A percentile compares a stretch with the other conserved stretches of the same genome.
Conservation (phyloP, 2,113 vertebrate species). For the Apteryx mantelli region DNA sequence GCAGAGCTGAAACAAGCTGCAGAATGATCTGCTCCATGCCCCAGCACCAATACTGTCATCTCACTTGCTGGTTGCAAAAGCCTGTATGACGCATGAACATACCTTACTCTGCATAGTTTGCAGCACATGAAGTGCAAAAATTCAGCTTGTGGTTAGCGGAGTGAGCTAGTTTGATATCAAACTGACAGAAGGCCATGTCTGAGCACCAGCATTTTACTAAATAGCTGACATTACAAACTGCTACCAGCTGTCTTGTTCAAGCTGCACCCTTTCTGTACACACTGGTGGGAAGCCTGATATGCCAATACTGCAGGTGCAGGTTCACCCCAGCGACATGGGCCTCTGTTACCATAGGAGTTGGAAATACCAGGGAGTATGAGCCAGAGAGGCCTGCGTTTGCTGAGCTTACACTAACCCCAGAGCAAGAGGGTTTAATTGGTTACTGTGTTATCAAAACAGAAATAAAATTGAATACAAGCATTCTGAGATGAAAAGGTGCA, state of each 20-base stretch:
- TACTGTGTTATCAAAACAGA: background rate
- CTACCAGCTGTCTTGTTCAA: background rate
- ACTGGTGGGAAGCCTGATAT: background rate
- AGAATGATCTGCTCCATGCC: fast-evolving
- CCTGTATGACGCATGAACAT: fast-evolving
- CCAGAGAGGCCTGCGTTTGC: background rate
- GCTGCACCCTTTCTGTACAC: background rate
- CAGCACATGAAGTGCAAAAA: background rate
- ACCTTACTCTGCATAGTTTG: background rate
- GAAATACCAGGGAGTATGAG: background rate
- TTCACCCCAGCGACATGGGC: background rate
- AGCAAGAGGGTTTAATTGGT: background rate
- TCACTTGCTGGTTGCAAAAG: background rate
- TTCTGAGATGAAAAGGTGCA: background rate
- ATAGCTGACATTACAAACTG: background rate
- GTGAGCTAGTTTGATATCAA: background rate
- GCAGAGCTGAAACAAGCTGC: background rate
- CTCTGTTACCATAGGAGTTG: background rate
- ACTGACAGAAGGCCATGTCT: background rate
- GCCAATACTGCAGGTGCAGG: background rate
- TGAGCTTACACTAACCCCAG: background rate
- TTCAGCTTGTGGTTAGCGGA: background rate
- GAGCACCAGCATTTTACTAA: background rate
- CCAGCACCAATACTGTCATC: fast-evolving
- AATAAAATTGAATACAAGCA: background rate